Evolutionary conservation across 2,797 vertebrate genomes (phyloP).

Genomic region (Sebastes hubbsi): DNA sequence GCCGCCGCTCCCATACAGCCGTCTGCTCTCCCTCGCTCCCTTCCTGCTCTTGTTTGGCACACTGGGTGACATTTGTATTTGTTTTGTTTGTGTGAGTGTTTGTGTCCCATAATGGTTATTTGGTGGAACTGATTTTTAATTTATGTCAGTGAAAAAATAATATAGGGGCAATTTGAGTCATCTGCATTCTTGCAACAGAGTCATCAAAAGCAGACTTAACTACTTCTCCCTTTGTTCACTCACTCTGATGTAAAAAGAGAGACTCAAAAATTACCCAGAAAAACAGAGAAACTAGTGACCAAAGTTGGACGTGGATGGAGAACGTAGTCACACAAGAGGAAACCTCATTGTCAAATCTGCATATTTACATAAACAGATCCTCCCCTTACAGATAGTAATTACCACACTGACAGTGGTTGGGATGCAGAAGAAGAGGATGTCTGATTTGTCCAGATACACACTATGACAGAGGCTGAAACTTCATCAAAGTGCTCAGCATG

Average conservation of each 20-base stretch:
- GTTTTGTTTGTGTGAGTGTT: slow-evolving; percentile 73
- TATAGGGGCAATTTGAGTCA: slow-evolving; percentile 38
- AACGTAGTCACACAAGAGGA: slow-evolving; percentile 50
- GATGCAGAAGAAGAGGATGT: slow-evolving; percentile 44
- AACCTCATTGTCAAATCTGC: slow-evolving; percentile 60
- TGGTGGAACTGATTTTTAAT: slow-evolving; percentile 60
- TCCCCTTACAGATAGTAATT: slow-evolving; percentile 72
- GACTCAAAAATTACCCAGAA: slow-evolving; percentile 6
- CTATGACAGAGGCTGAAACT: slow-evolving; percentile 67
- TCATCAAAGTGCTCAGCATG: slow-evolving; percentile 57
- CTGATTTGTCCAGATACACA: slow-evolving; percentile 66
- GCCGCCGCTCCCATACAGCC: slow-evolving; percentile 53
- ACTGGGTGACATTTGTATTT: slow-evolving; percentile 83
- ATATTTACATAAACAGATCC: slow-evolving; percentile 78
- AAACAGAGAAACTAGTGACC: slow-evolving; percentile 23
- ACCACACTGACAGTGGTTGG: slow-evolving; percentile 57
- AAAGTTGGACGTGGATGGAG: slow-evolving; percentile 23
- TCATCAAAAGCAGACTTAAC: slow-evolving; percentile 25
- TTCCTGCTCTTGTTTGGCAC: slow-evolving; percentile 59
- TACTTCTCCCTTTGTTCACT: slow-evolving; percentile 29
- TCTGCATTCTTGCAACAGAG: slow-evolving; percentile 23
- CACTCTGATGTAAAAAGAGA: slow-evolving; percentile 7
- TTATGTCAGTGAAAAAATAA: slow-evolving; percentile 45
- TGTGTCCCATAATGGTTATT: slow-evolving; percentile 62
- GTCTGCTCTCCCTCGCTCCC: slow-evolving; percentile 29